These are phyloP conservation scores for Ctena decussata DNA, from an alignment of 2,888 invertebrate genomes.

Conservation along the genomic window DNA sequence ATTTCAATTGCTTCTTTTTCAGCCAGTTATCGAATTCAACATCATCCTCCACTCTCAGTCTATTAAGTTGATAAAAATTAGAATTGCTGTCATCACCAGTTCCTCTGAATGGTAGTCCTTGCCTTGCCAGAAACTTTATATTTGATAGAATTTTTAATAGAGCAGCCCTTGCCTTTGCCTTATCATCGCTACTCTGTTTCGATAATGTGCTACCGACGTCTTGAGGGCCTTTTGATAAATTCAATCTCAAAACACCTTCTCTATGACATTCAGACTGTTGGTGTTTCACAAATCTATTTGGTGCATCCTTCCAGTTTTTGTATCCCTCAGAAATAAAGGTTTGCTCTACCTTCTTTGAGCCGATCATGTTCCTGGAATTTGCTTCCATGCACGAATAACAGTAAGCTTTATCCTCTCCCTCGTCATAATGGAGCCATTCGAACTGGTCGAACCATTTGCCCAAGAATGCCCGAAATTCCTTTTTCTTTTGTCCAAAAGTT, in stretches of 20 bases:
- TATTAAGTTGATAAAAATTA: constrained; percentile 50
- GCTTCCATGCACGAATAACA: background rate
- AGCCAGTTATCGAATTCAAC: constrained; percentile 44
- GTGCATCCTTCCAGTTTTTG: background rate
- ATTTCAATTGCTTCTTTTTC: constrained; percentile 34
- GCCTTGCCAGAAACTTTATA: constrained; percentile 42
- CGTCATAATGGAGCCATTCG: background rate
- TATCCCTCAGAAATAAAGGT: background rate
- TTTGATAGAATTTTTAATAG: constrained; percentile 13
- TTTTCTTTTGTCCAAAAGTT: background rate
- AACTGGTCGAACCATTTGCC: background rate
- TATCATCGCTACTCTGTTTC: background rate
- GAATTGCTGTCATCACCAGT: constrained; percentile 20
- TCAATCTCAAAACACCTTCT: background rate
- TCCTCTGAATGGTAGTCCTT: constrained; percentile 43
- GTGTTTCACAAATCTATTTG: background rate
- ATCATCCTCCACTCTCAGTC: constrained; percentile 36
- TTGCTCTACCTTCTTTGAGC: background rate
- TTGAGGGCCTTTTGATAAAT: background rate
- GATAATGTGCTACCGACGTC: background rate
- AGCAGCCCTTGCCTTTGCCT: background rate
- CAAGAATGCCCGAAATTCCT: background rate
- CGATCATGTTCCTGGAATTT: background rate
- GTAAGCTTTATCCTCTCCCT: background rate
- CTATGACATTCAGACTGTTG: background rate